Base-by-base conservation (phyloP, 64 coral and sea anemone species). In the Montipora capricornis region DNA sequence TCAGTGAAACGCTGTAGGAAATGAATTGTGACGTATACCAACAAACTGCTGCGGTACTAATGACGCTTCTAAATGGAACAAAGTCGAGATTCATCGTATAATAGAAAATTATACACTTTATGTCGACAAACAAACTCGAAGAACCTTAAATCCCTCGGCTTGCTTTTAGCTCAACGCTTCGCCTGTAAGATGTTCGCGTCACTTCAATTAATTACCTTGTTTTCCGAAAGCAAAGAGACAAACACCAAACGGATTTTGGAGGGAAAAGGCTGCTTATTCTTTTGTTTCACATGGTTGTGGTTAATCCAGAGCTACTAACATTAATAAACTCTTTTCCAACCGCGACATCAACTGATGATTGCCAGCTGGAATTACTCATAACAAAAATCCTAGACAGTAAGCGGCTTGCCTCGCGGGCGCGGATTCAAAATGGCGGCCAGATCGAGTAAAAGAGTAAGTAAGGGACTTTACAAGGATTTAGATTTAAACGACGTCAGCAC, bases 21-120 rank as follows among this genome's bases (percentile, higher is more conserved):
- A 22, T 79, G 77, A 79, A 79, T 79, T 79, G 51, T 79, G 77
- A 79, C 77, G 77, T 37, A 79, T 3, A 19, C 4, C 51, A 57
- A 11, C 78, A 80, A 57, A 22, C 51, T 80, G 78, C 78, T 20
- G 46, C 5, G 12, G 13, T 20, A 74, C 0, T 24, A 9, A 22
- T 74, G 71, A 74, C 71, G 71, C 24, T 24, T 4, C 11, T 24
- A 19, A 73, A 26, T 24, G 7, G 29, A 46, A 45, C 44, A 46
- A 8, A 44, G 46, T 10, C 44, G 44, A 47, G 4, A 46, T 44
- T 76, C 24, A 76, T 44, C 11, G 24, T 22, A 73, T 26, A 4
- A 20, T 22, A 24, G 4, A 24, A 22, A 73, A 7, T 20, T 73
- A 24, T 8, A 0, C 69, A 73, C 7, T 24, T 73, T 10, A 29